Percentiles rank a stretch among this genome's conserved stretches.
Conservation (phyloP, 2,113 vertebrate species). For the Sturnus vulgaris region DNA sequence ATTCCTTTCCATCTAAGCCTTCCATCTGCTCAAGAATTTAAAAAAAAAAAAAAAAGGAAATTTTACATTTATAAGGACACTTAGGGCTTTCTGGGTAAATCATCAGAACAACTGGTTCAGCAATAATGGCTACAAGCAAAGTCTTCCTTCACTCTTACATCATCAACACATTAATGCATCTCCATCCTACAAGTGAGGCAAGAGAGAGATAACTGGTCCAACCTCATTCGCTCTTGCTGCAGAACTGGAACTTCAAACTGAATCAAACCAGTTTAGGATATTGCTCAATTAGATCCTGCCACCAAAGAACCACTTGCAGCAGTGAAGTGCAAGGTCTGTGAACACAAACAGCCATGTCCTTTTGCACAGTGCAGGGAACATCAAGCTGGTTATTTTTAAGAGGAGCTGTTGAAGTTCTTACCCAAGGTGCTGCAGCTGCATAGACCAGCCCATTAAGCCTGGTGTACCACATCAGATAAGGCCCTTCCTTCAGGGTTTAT, state of each 20-base stretch:
- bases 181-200: background rate
- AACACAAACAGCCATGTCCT: constrained; percentile 5
- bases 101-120: constrained; percentile 15
- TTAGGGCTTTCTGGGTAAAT: constrained; percentile 27
- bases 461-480: constrained; percentile 58
- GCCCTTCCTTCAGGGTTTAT: constrained; percentile 26
- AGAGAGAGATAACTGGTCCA: background rate
- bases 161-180: background rate
- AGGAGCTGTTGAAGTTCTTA: constrained; percentile 24
- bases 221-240: background rate
- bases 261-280: background rate
- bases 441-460: constrained; percentile 16
- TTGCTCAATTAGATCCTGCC: background rate
- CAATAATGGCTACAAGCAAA: background rate
- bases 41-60: background rate
- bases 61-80: constrained; percentile 34
- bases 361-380: background rate
- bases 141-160: background rate
- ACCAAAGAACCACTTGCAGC: background rate
- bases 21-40: constrained; percentile 45
- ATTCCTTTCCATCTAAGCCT: constrained; percentile 37
- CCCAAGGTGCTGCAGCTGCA: constrained; percentile 56
- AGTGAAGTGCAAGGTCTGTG: background rate
- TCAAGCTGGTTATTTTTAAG: background rate
- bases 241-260: background rate